These are phyloP conservation scores for Caerostris extrusa DNA, from an alignment of 1,140 invertebrate species.

Conservation along the genomic window DNA sequence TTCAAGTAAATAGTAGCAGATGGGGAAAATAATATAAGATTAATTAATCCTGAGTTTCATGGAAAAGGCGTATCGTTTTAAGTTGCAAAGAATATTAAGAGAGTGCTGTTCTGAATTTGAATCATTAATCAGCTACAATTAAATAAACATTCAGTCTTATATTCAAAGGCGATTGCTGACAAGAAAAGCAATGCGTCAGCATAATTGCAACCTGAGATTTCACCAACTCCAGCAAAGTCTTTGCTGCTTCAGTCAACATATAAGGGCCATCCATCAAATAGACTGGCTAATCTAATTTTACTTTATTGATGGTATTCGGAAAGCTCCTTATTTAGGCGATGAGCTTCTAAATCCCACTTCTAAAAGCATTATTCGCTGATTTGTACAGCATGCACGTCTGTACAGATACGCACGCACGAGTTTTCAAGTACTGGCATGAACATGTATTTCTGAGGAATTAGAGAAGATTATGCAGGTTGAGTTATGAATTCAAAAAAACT, in stretches of 20 bases:
- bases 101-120: background rate
- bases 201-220: conserved; percentile 5
- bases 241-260: background rate
- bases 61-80: background rate
- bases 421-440: background rate
- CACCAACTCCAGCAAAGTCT: background rate
- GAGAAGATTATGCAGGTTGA: no score
- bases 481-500: no score
- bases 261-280: background rate
- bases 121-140: conserved; percentile 4
- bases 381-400: background rate
- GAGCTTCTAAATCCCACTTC: background rate
- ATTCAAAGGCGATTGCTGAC: background rate
- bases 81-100: background rate
- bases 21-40: background rate
- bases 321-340: background rate
- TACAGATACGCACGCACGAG: background rate
- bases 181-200: background rate
- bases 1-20: background rate
- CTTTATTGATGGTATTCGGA: background rate
- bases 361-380: background rate
- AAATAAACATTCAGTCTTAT: background rate
- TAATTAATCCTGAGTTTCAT: background rate
- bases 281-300: background rate
- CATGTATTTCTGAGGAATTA: background rate